Percentiles rank a stretch among this genome's conserved stretches.
These are phyloP conservation scores for Heterodera carotae DNA, from an alignment of 1,140 invertebrate species.

Conservation along the genomic window DNA sequence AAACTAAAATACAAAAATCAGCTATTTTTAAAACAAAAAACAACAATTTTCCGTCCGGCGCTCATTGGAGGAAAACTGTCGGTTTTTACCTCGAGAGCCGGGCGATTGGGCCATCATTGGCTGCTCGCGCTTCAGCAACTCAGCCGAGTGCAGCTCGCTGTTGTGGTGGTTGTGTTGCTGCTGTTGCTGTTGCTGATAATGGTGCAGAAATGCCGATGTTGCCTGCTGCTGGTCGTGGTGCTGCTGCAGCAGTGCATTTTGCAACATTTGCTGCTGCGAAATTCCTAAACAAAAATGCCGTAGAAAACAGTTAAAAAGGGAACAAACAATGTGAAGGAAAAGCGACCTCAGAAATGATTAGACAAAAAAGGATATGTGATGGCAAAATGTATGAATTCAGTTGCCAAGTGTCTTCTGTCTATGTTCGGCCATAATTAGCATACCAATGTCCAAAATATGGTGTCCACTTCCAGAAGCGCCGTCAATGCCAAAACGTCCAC, in stretches of 20 bases:
- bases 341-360: too few species aligned
- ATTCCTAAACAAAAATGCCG: not conserved
- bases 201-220: not conserved
- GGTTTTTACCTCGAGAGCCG: not conserved
- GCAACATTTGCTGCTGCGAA: conserved; percentile 12
- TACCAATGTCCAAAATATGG: conserved; percentile 12
- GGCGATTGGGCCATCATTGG: not conserved
- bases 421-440: too few species aligned
- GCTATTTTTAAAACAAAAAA: not conserved
- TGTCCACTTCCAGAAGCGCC: not conserved
- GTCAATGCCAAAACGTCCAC: not conserved
- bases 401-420: too few species aligned
- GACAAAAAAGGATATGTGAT: not conserved
- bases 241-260: not conserved
- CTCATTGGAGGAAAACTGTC: too few species aligned
- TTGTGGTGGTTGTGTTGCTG: not conserved
- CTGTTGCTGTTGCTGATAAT: not conserved
- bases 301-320: not conserved
- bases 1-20: not conserved
- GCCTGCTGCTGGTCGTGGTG: too few species aligned
- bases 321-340: too few species aligned
- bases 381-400: not conserved
- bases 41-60: not conserved
- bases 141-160: not conserved
- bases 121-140: not conserved